Evolutionary conservation across 2,888 invertebrate species (phyloP), one percentile per base, ranked within the genome.

Genomic region (Dorcus hopei): DNA sequence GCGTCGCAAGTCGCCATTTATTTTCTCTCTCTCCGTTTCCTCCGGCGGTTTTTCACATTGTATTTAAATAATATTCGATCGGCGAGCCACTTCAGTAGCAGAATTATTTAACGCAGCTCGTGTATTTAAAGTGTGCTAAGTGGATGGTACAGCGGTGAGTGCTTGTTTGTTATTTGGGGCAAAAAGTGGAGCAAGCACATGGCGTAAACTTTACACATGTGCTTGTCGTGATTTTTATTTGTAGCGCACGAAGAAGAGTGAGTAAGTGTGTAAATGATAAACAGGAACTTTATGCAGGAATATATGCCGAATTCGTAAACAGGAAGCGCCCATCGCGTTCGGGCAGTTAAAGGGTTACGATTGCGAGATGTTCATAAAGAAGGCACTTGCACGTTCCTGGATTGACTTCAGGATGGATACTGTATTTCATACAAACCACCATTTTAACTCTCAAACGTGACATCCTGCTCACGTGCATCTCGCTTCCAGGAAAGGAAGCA

Each of bases 381-480:
- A 55, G 38, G 49, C 40, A 41, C 23, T 45, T 19, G 14, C 16
- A 45, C 45, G 14, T 16, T n/a, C 38, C 47, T 47, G 14, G 19
- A 47, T 2, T 47, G 19, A 7, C 26, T 47, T n/a, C 9, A 39
- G 38, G 11, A 39, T 38, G 14, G 14, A 50, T 9, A 38, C 50
- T 39, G 16, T 52, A 42, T 52, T 51, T 54, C 53, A 61, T 60
- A 55, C 58, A 60, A 58, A 49, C 58, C 58, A 52, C 61, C 57
- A 59, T 64, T 64, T 65, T 63, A 54, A 51, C 58, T 54, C 56
- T 57, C 54, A 63, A 68, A 64, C 72, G 74, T 73, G 72, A 74
- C 74, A 74, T 74, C 73, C 73, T 71, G 71, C 62, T 72, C 75
- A 76, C 76, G 76, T 74, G 74, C 74, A 74, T 75, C 74, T 75